Conservation (phyloP, 2,888 invertebrate genomes). For the Xylophagus ater region DNA sequence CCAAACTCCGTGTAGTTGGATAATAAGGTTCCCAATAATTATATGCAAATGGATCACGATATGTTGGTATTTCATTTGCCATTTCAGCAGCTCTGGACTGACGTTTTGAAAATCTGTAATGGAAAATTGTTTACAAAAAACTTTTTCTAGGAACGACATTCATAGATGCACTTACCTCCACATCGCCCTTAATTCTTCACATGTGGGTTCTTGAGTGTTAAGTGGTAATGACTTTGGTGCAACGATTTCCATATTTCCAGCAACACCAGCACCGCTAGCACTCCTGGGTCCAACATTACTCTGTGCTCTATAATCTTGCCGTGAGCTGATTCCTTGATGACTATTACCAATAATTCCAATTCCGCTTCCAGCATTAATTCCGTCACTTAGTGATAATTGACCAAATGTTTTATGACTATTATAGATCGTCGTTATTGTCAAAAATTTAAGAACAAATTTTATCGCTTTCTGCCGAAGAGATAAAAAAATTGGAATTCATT, state of each 20-base stretch:
- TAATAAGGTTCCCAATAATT: conserved; percentile 69
- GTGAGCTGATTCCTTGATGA: no score
- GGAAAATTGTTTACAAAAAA: background rate
- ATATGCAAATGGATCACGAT: conserved; percentile 69
- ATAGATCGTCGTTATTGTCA: no score
- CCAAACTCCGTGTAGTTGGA: conserved; percentile 41
- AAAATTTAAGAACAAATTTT: no score
- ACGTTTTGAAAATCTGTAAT: conserved; percentile 61
- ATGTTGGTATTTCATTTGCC: conserved; percentile 75
- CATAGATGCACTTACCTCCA: conserved; percentile 68
- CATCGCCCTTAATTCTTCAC: conserved; percentile 81
- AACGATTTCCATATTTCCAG: conserved; percentile 28
- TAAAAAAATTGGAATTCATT: no score
- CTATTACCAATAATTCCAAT: no score
- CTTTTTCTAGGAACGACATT: background rate
- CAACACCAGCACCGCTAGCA: conserved; percentile 4
- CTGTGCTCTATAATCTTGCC: no score
- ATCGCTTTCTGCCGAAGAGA: no score
- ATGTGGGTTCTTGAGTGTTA: conserved; percentile 56
- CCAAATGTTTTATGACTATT: no score
- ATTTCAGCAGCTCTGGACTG: conserved; percentile 79
- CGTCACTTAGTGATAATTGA: no score
- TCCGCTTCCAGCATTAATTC: no score
- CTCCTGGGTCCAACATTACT: no score
- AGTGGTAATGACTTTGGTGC: conserved; percentile 31